Evolutionary conservation across 2,888 invertebrate genomes (phyloP).

Genomic region (Uloborus plumipes): DNA sequence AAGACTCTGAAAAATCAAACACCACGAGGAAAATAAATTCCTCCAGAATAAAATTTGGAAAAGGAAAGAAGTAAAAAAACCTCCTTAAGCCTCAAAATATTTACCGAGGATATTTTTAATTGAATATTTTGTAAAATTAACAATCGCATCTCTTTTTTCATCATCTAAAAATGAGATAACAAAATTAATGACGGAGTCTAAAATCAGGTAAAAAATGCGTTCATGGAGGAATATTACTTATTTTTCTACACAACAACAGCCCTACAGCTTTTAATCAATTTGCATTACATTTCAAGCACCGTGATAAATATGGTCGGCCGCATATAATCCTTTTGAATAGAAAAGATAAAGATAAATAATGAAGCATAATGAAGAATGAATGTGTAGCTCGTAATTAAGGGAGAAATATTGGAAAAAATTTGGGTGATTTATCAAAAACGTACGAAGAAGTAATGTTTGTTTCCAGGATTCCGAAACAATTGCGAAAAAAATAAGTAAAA

Average conservation of each 20-base stretch:
- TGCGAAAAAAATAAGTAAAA: constrained; percentile 28
- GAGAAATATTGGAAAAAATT: constrained; percentile 51
- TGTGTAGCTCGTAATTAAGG: constrained; percentile 48
- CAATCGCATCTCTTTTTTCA: constrained; percentile 22
- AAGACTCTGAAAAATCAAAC: no score
- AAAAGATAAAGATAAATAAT: constrained; percentile 62
- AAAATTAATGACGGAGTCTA: constrained; percentile 56
- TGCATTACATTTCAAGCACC: constrained; percentile 60
- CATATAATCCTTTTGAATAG: constrained; percentile 59
- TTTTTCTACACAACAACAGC: constrained; percentile 41
- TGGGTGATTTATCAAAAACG: constrained; percentile 58
- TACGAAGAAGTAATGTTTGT: constrained; percentile 58
- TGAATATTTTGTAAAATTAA: constrained; percentile 59
- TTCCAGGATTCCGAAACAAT: constrained; percentile 51
- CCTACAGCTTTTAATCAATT: constrained; percentile 56
- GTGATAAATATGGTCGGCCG: constrained; percentile 58
- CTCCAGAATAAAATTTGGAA: constrained; percentile 9
- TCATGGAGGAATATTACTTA: constrained; percentile 53
- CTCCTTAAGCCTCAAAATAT: constrained; percentile 32
- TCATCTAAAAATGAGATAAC: constrained; percentile 43
- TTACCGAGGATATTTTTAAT: constrained; percentile 51
- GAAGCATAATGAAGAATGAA: constrained; percentile 58
- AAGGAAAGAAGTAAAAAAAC: constrained; percentile 9
- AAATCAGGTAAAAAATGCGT: constrained; percentile 43
- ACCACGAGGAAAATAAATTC: no score